Evolutionary conservation across 2,113 vertebrate species (phyloP), one percentile per base, ranked within the genome.

Genomic region (Choloepus hoffmanni): DNA sequence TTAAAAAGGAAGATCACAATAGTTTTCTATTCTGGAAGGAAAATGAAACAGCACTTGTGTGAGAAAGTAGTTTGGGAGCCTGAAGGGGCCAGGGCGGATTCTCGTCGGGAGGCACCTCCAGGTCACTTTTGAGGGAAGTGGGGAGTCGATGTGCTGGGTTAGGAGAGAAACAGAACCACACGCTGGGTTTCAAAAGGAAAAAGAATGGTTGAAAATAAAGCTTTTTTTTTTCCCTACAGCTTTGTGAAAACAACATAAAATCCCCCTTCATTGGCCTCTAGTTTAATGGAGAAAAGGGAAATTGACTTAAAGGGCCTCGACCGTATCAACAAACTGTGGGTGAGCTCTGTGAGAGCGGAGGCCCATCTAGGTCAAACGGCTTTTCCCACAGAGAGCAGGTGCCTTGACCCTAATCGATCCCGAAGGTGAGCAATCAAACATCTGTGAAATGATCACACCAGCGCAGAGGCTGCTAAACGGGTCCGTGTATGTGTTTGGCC

Each of bases 161-260:
- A 89, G 81, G 63, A 95, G 93, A 84, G 82, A 84, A 83, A 94
- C 36, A 36, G 85, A 74, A 79, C 82, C 92, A 26, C 79, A 87
- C 45, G 53, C 81, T 78, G 58, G 74, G 60, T 92, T 96, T 93
- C 18, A 76, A 87, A 90, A 65, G 21, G 10, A 48, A 83, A 65
- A 58, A 65, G 30, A 92, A 70, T 48, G 43, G 19, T 62, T 65
- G 95, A 89, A 96, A 97, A 94, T 90, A 97, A 87, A 95, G 24
- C 70, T 84, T 63, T 36, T 11, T 89, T 92, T 96, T 93, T 96
- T 76, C 92, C 83, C 92, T 81, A 43, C 14, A 90, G 89, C 87
- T 96, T 67, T 96, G 79, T 94, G 95, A 79, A 84, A 95, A 95
- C 95, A 94, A 95, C 92, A 86, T 72, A 63, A 87, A 96, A 76